Conservation (phyloP, 2,888 invertebrate genomes). For the Ophonus ardosiacus region DNA sequence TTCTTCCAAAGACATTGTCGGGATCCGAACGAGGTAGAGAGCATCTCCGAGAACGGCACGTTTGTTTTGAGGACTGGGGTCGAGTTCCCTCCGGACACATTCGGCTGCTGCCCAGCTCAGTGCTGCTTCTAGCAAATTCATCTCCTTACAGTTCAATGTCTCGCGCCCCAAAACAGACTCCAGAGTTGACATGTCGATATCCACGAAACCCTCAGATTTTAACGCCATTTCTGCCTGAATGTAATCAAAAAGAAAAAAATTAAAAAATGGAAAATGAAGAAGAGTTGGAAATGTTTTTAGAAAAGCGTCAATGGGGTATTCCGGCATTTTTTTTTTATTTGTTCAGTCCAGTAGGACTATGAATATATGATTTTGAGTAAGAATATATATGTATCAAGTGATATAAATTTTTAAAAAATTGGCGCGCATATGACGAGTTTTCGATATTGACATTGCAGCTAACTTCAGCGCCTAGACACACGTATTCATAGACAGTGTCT, state of each 20-base stretch:
- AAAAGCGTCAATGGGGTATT: constrained; percentile 11
- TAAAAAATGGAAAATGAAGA: neutral
- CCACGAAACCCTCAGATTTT: constrained; percentile 96
- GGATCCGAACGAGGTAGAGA: constrained; percentile 92
- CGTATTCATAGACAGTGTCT: too few relatives aligned
- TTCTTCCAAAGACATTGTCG: constrained; percentile 95
- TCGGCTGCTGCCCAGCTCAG: constrained; percentile 96
- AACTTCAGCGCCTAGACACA: too few relatives aligned
- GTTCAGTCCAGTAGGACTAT: too few relatives aligned
- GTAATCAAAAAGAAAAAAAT: constrained; percentile 1
- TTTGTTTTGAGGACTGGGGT: constrained; percentile 88
- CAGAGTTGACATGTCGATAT: constrained; percentile 95
- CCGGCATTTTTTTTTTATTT: too few relatives aligned
- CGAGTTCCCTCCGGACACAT: constrained; percentile 89
- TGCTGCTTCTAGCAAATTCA: constrained; percentile 93
- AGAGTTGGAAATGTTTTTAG: neutral
- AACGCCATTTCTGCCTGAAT: constrained; percentile 95
- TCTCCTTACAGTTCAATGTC: constrained; percentile 96
- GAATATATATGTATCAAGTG: too few relatives aligned
- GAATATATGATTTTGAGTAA: too few relatives aligned
- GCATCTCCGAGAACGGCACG: constrained; percentile 86
- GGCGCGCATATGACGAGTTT: too few relatives aligned
- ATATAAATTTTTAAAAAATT: too few relatives aligned
- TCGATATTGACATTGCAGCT: too few relatives aligned
- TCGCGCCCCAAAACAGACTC: constrained; percentile 94